Base-by-base conservation (phyloP, 2,888 invertebrate genomes). In the Dendrolimus houi region DNA sequence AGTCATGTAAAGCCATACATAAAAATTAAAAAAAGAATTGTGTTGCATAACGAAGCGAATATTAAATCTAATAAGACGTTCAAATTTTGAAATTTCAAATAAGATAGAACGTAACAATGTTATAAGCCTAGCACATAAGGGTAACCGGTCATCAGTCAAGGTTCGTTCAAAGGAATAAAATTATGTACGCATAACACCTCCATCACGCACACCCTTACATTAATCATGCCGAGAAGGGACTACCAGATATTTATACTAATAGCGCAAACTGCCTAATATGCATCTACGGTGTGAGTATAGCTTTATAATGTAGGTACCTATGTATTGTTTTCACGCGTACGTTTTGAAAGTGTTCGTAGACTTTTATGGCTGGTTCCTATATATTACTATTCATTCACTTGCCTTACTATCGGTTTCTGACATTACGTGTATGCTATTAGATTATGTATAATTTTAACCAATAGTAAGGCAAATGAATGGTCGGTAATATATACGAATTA, bases 171-270 rank as follows among this genome's bases (percentile, higher is more conserved):
- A 64, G 66, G 69, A 72, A 79, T 78, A 79, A 80, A 78, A 81
- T 80, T 73, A 79, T 75, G 74, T 70, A 64, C 70, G 66, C 71
- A 71, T 74, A 73, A 77, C 78, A 77, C 79, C 79, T 79, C 71
- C 76, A 74, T 78, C 78, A 76, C 55, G 59, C 61, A 64, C 71
- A 66, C 67, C 71, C 73, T 63, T 65, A 67, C 79, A 81, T 81
- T 78, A 81, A 80, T 81, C 81, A 80, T 68, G 54, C 56, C 64
- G 64, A 59, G 63, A 64, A 63, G 62, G 63, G 70, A 70, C 72
- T 74, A 63, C 58, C 61, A 62, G 57, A 60, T 62, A 64, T 60
- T 64, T 64, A 63, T 63, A 63, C 62, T 63, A 60, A 59, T 52
- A 55, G 60, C 58, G 64, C 60, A 62, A 47, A 47, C 47, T 47